Percentiles rank a stretch among this genome's conserved stretches.
Conservation (phyloP, 2,113 vertebrate genomes). For the Isichthys henryi region DNA sequence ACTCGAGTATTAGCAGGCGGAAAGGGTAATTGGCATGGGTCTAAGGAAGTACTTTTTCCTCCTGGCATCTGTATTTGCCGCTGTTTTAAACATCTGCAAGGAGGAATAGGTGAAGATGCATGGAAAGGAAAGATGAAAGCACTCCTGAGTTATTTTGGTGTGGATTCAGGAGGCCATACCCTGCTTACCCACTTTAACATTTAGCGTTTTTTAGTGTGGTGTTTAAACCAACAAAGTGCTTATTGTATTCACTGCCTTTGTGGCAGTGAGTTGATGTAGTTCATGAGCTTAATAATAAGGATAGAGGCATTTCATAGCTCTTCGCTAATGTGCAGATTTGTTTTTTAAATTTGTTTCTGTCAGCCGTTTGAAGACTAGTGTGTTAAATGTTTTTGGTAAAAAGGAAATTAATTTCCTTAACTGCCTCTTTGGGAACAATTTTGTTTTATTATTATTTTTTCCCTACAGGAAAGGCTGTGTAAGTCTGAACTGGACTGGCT, state of each 20-base stretch:
- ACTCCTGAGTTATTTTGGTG: background rate
- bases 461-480: background rate
- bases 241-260: background rate
- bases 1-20: background rate
- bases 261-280: background rate
- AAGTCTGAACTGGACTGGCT: background rate
- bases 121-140: background rate
- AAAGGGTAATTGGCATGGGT: background rate
- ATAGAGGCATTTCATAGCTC: background rate
- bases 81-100: background rate
- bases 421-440: background rate
- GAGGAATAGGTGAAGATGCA: background rate
- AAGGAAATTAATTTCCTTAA: background rate
- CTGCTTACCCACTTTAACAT: background rate
- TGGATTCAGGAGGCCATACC: background rate
- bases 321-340: background rate
- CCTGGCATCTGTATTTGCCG: background rate
- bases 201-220: background rate
- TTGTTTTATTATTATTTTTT: background rate
- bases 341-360: background rate
- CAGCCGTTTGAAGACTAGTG: background rate
- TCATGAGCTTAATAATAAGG: background rate
- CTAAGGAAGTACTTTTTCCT: background rate
- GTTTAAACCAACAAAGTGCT: background rate
- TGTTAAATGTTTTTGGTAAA: background rate